Evolutionary conservation across 2,797 vertebrate genomes (phyloP).

Genomic region (Basileuterus tristriatus): DNA sequence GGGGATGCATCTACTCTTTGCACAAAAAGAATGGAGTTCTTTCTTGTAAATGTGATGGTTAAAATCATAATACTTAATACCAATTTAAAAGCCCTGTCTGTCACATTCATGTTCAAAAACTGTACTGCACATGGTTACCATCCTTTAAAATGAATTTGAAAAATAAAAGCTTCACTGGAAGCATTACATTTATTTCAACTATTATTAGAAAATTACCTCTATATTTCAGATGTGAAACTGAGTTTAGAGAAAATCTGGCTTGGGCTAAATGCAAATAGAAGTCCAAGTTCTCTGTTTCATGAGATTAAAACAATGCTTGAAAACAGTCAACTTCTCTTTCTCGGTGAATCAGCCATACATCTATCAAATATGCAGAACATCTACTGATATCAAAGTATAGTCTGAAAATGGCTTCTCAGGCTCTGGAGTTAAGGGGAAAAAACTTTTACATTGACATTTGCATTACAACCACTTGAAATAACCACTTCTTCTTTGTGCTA

Average conservation of each 20-base stretch:
- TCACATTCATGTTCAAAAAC: background rate
- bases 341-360: background rate
- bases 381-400: background rate
- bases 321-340: background rate
- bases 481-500: background rate
- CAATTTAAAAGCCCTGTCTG: background rate
- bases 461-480: conserved; percentile 17
- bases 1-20: background rate
- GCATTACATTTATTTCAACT: background rate
- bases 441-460: background rate
- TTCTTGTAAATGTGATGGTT: background rate
- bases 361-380: background rate
- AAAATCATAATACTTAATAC: background rate
- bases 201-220: background rate
- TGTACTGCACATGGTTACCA: background rate
- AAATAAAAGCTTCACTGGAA: background rate
- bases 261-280: background rate
- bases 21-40: background rate
- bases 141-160: background rate
- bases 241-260: background rate
- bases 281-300: background rate
- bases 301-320: background rate
- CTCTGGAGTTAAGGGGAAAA: background rate
- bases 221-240: background rate
- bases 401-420: background rate